Conservation (phyloP, 2,113 vertebrate genomes). For the Gadus chalcogrammus region DNA sequence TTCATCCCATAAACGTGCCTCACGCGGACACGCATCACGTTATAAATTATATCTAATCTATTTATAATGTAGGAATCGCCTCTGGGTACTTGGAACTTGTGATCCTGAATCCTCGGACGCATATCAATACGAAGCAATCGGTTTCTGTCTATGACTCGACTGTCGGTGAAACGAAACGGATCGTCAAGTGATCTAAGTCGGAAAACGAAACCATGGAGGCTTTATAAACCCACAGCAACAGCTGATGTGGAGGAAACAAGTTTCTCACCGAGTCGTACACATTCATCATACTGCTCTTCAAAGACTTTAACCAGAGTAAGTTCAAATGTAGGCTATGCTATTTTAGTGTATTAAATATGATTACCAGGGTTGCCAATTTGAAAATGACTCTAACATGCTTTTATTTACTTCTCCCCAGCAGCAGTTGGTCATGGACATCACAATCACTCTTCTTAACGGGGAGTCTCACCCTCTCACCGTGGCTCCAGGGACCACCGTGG, state of each 20-base stretch:
- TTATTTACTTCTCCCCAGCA: not conserved
- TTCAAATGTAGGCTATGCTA: not conserved
- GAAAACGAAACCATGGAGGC: conserved; percentile 19
- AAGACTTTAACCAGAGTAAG: not conserved
- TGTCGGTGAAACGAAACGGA: conserved; percentile 32
- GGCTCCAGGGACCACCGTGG: conserved; percentile 50
- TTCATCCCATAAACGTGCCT: too few relatives aligned
- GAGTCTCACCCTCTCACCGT: conserved; percentile 33
- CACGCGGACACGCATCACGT: too few relatives aligned
- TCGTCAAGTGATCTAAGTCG: not conserved
- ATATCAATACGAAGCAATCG: not conserved
- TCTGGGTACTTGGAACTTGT: too few relatives aligned
- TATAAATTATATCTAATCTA: too few relatives aligned
- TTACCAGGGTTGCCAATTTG: not conserved
- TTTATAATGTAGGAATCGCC: too few relatives aligned
- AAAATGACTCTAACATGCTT: not conserved
- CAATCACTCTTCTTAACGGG: conserved; percentile 23
- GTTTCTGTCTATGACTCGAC: not conserved
- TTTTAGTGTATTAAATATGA: not conserved
- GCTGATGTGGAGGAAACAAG: conserved; percentile 16
- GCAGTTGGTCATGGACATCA: conserved; percentile 43
- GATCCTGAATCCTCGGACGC: too few relatives aligned
- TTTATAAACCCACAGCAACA: not conserved
- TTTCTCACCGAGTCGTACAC: not conserved
- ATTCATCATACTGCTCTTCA: not conserved